Evolutionary conservation across 2,888 invertebrate species (phyloP).

Genomic region (Phyto melanocephala): DNA sequence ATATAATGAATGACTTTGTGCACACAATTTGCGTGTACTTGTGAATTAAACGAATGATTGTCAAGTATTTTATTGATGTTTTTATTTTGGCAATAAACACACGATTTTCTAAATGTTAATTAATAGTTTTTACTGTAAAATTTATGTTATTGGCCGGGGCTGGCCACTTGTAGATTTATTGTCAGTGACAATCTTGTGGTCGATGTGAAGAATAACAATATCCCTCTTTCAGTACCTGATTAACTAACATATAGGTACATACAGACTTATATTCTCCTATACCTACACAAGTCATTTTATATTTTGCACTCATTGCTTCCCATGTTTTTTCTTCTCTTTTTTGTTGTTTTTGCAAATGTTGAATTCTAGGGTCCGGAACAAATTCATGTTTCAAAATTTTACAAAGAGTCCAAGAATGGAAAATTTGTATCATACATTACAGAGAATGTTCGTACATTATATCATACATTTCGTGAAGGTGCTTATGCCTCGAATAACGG

Average conservation of each 20-base stretch:
- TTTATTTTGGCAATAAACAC: neutral
- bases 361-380: constrained; percentile 88
- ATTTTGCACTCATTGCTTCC: constrained; percentile 51
- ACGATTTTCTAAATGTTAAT: constrained; percentile 26
- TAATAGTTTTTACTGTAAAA: constrained; percentile 19
- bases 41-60: no score
- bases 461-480: constrained; percentile 93
- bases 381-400: constrained; percentile 93
- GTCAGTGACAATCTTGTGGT: constrained; percentile 20
- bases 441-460: constrained; percentile 92
- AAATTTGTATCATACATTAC: constrained; percentile 90
- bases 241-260: neutral
- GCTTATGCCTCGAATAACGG: constrained; percentile 96
- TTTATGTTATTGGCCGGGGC: constrained; percentile 21
- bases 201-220: neutral
- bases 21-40: no score
- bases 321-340: constrained; percentile 38
- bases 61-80: neutral
- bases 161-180: constrained; percentile 20
- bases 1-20: no score
- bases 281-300: constrained; percentile 37
- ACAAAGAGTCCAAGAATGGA: constrained; percentile 92
- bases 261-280: neutral
- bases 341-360: constrained; percentile 17
- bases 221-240: neutral